Conservation (phyloP, 2,797 vertebrate genomes). For the Carcharodon carcharias region DNA sequence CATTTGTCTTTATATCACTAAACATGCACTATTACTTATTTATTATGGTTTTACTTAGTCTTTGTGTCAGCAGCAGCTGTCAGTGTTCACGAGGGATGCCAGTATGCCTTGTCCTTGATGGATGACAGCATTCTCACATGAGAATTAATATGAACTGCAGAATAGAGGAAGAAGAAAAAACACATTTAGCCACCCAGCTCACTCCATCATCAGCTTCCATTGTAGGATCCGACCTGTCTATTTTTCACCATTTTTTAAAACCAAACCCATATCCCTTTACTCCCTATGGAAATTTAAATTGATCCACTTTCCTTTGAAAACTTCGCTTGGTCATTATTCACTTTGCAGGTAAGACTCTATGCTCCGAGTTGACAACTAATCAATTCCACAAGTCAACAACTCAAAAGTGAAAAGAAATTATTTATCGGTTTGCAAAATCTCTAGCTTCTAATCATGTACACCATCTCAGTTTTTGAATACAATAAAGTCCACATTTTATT, state of each 20-base stretch:
- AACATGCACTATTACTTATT: background rate
- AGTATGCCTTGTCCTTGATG: background rate
- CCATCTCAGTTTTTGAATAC: background rate
- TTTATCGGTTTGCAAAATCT: background rate
- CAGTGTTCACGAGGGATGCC: background rate
- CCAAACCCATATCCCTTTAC: background rate
- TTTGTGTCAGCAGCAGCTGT: background rate
- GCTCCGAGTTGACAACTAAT: slow-evolving; percentile 10
- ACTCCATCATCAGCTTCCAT: background rate
- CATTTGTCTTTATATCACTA: background rate
- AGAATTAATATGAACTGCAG: background rate
- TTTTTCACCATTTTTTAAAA: background rate
- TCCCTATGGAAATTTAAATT: background rate
- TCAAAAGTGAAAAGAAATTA: background rate
- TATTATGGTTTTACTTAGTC: background rate
- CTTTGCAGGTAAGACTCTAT: background rate
- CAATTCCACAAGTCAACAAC: background rate
- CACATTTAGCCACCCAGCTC: background rate
- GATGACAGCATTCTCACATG: background rate
- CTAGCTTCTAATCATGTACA: background rate
- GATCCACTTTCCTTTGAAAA: background rate
- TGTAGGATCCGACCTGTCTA: background rate
- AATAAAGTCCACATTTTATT: background rate
- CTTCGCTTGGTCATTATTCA: background rate
- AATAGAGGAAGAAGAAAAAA: background rate